Percentiles rank a stretch among this genome's conserved stretches.
Conservation (phyloP, 23 tunicate species). For the Diplosoma virens region DNA sequence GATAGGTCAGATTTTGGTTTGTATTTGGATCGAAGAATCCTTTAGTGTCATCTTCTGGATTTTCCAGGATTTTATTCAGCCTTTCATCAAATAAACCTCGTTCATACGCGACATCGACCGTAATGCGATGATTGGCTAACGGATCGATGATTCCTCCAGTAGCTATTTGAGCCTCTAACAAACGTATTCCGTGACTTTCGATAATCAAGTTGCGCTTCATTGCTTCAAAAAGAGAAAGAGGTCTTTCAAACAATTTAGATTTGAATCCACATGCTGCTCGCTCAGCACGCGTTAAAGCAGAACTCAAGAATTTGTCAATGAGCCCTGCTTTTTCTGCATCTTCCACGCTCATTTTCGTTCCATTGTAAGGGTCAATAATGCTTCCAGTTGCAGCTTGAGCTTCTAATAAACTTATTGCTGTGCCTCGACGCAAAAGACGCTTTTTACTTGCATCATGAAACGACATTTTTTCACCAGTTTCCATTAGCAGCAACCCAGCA, state of each 20-base stretch:
- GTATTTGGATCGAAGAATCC: slow-evolving; percentile 99
- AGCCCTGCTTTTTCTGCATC: slow-evolving; percentile 55
- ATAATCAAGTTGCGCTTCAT: slow-evolving; percentile 73
- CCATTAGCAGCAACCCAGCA: slow-evolving; percentile 78
- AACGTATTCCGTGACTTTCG: slow-evolving; percentile 80
- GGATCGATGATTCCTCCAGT: slow-evolving; percentile 98
- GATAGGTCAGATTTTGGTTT: slow-evolving; percentile 86
- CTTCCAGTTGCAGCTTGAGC: slow-evolving; percentile 97
- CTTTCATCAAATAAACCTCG: slow-evolving; percentile 84
- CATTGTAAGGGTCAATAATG: slow-evolving; percentile 67
- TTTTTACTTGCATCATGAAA: slow-evolving; percentile 76
- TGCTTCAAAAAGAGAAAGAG: slow-evolving; percentile 81
- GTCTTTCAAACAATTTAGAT: slow-evolving; percentile 36
- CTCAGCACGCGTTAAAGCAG: slow-evolving; percentile 64
- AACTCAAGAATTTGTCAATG: slow-evolving; percentile 56
- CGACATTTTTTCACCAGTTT: slow-evolving; percentile 83
- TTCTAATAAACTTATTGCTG: slow-evolving; percentile 75
- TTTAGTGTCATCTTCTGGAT: slow-evolving; percentile 88
- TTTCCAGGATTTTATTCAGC: slow-evolving; percentile 74
- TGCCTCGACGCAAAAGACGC: slow-evolving; percentile 74
- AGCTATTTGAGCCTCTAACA: slow-evolving; percentile 89
- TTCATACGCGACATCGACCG: slow-evolving; percentile 93
- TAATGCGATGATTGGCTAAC: slow-evolving; percentile 83
- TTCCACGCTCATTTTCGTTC: slow-evolving; percentile 58
- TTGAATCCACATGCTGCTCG: slow-evolving; percentile 71